phyloP scores from a whole-genome alignment of 2,888 invertebrate genomes.

The Cylindroiulus punctatus region DNA sequence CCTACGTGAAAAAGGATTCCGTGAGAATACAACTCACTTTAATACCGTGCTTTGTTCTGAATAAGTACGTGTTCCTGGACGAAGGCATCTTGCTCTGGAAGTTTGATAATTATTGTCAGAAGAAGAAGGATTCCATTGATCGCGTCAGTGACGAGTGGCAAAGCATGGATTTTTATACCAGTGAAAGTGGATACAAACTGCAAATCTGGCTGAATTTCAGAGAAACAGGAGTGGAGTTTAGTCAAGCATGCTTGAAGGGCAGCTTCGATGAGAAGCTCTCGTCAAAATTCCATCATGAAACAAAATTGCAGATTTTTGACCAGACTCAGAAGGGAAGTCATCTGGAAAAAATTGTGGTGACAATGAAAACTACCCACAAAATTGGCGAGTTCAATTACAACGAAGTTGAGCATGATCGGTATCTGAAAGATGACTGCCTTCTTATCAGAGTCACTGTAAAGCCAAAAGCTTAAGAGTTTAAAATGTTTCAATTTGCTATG shows the following conservation, averaged over 20 bases:
- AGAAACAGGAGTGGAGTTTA: neutral
- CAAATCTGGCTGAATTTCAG: neutral
- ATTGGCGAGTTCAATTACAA: neutral
- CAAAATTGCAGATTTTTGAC: neutral
- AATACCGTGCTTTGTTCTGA: neutral
- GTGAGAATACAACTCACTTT: neutral
- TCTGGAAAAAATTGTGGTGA: neutral
- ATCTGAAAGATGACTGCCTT: neutral
- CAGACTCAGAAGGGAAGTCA: neutral
- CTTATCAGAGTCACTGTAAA: neutral
- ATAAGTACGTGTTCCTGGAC: constrained; percentile 4
- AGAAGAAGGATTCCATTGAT: neutral
- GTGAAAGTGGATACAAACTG: constrained; percentile 28
- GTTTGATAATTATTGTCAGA: neutral
- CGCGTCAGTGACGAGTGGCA: neutral
- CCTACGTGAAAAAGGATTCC: neutral
- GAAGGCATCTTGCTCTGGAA: constrained; percentile 30
- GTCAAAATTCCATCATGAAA: neutral
- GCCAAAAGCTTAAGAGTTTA: neutral
- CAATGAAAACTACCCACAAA: neutral
- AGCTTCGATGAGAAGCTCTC: neutral
- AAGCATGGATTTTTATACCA: constrained; percentile 23
- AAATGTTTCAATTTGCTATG: too few relatives aligned
- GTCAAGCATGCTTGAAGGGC: constrained; percentile 17
- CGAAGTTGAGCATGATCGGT: neutral